Percentiles rank a stretch among this genome's conserved stretches.
These are phyloP conservation scores for Gallinago stenura DNA, from an alignment of 2,797 vertebrate genomes.

Conservation along the genomic window DNA sequence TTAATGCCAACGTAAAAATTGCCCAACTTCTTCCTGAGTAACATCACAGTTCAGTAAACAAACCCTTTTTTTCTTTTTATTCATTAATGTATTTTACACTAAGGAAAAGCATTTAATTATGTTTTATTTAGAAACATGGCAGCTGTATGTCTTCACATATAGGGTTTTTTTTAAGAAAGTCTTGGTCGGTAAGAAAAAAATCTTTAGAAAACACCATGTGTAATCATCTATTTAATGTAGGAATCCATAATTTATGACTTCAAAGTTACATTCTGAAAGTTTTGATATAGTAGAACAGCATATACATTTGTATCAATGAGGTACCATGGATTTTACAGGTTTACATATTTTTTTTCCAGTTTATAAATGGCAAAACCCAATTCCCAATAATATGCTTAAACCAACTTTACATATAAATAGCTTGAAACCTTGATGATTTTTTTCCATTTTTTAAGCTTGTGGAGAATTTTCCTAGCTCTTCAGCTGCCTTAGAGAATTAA, in stretches of 20 bases:
- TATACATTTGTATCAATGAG: background rate
- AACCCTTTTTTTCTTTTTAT: background rate
- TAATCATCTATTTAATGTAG: background rate
- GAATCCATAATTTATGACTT: background rate
- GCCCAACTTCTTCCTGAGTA: background rate
- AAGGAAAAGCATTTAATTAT: background rate
- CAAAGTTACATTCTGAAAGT: background rate
- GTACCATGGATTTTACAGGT: background rate
- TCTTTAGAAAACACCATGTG: background rate
- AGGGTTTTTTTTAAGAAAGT: background rate
- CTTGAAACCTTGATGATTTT: accelerated
- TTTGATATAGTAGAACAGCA: background rate
- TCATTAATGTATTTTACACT: background rate
- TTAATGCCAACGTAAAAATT: background rate
- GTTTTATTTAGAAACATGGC: background rate
- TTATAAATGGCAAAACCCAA: accelerated
- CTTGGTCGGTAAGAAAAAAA: background rate
- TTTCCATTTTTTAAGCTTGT: background rate
- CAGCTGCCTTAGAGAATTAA: background rate
- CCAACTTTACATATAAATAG: background rate
- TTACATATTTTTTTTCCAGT: background rate
- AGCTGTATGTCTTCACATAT: background rate
- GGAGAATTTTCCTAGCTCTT: background rate
- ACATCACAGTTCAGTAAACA: background rate
- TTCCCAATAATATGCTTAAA: background rate